Evolutionary conservation across 2,113 vertebrate species (phyloP), one percentile per base, ranked within the genome.

Genomic region (Paracanthobrama guichenoti): DNA sequence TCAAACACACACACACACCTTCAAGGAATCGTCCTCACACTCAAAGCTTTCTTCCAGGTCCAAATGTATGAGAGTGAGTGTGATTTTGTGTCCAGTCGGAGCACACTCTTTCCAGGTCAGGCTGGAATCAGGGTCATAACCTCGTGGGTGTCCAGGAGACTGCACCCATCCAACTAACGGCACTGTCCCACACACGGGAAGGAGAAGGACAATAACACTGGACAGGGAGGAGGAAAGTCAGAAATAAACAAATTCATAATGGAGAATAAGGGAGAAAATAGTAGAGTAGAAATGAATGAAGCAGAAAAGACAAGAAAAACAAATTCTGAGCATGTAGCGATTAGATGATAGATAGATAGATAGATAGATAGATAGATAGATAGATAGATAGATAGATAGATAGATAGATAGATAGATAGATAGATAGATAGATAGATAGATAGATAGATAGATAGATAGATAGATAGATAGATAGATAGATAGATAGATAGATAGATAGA

Each of bases 81-180:
- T 93, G 74, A 98, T 90, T 22, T 90, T 92, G 13, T 95, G 95
- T 44, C 97, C 97, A 0, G 84, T 76, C 0, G 95, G 95, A n/a
- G 97, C 97, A 44, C 94, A 92, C 73, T 96, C 91, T 76, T 94
- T 90, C 97, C 97, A 98, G 6, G 93, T 92, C 64, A 95, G 2
- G 20, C 90, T 89, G 18, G 88, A 14, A 7, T 95, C 86, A 28
- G 96, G 94, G n/a, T 92, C 92, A 85, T 99, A 99, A 0, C 92
- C 93, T 77, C 88, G 93, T 72, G 97, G 98, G 83, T 97, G 97
- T 72, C 94, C 96, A 18, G 97, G 97, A 82, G 97, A 99, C 76
- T 96, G 90, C 88, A 99, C 92, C 95, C 96, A 95, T 64, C 97
- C 97, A 20, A 95, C 92, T 22, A 94, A 88, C 11, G 67, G 55